phyloP scores from a whole-genome alignment of 2,888 invertebrate species.

The Emmelina monodactyla region DNA sequence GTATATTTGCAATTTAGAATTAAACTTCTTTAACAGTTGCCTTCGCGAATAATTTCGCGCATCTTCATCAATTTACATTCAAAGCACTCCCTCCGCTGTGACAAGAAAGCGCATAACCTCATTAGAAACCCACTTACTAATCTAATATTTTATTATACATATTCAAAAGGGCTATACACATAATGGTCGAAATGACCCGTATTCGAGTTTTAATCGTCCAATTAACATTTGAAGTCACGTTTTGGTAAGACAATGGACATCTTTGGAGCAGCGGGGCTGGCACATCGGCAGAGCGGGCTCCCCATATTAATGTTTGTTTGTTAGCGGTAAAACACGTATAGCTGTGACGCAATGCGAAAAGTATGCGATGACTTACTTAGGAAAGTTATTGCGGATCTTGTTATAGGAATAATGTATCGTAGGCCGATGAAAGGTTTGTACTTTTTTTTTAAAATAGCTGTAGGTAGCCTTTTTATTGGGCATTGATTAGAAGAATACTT shows the following conservation, averaged over 20 bases:
- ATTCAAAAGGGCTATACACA: slow-evolving; percentile 59
- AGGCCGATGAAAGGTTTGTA: slow-evolving; percentile 5
- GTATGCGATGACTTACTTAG: no score
- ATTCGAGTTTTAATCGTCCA: slow-evolving; percentile 63
- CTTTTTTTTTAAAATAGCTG: not conserved
- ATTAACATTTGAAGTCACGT: slow-evolving; percentile 66
- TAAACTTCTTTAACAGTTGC: no score
- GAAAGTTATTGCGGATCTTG: no score
- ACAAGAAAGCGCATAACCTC: slow-evolving; percentile 66
- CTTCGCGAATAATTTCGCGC: slow-evolving; percentile 62
- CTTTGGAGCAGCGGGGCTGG: slow-evolving; percentile 61
- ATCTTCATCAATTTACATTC: slow-evolving; percentile 59
- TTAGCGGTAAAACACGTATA: slow-evolving; percentile 62
- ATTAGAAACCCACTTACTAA: slow-evolving; percentile 58
- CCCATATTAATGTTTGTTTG: slow-evolving; percentile 66
- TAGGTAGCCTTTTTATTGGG: no score
- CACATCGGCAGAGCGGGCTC: slow-evolving; percentile 58
- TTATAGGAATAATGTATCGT: no score
- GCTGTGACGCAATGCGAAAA: slow-evolving; percentile 48
- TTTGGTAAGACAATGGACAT: slow-evolving; percentile 63
- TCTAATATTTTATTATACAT: slow-evolving; percentile 66
- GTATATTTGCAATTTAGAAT: no score
- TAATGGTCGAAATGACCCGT: slow-evolving; percentile 64
- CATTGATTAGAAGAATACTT: no score
- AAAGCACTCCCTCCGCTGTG: slow-evolving; percentile 51